Conservation (phyloP, 2,113 vertebrate genomes). For the Lota lota region DNA sequence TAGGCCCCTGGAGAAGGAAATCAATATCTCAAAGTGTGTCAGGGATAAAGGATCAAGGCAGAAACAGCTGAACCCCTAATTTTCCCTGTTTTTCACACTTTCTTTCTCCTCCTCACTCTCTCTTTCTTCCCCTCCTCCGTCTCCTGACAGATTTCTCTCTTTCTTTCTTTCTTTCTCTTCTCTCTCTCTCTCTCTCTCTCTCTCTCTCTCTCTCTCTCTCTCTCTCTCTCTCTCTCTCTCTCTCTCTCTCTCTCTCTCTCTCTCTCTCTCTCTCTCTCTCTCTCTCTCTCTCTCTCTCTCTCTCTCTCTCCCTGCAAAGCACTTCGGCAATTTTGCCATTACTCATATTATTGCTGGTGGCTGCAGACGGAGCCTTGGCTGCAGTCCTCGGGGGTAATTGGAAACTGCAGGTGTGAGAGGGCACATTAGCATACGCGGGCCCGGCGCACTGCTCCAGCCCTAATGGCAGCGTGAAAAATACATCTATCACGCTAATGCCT, state of each 20-base stretch:
- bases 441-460: slow-evolving; percentile 48
- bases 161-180: background rate
- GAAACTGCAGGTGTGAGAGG: slow-evolving; percentile 74
- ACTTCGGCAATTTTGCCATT: slow-evolving; percentile 70
- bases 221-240: background rate
- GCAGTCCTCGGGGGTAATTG: slow-evolving; percentile 69
- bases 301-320: slow-evolving; percentile 37
- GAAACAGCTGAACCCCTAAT: slow-evolving; percentile 5
- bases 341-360: slow-evolving; percentile 67
- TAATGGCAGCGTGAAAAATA: slow-evolving; percentile 70
- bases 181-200: slow-evolving; percentile 1
- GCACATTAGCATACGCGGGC: slow-evolving; percentile 70
- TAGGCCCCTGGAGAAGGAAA: background rate
- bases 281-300: background rate
- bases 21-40: background rate
- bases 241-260: background rate
- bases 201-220: slow-evolving; percentile 1
- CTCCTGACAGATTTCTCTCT: slow-evolving; percentile 21
- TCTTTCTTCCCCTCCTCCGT: background rate
- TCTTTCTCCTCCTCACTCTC: background rate
- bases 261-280: background rate
- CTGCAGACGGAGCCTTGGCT: slow-evolving; percentile 64
- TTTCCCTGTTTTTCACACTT: slow-evolving; percentile 5
- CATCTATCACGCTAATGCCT: slow-evolving; percentile 66
- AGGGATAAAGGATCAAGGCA: slow-evolving; percentile 7